These are phyloP conservation scores for Agonopterix alstromeriana DNA, from an alignment of 2,888 invertebrate species.

Conservation along the genomic window DNA sequence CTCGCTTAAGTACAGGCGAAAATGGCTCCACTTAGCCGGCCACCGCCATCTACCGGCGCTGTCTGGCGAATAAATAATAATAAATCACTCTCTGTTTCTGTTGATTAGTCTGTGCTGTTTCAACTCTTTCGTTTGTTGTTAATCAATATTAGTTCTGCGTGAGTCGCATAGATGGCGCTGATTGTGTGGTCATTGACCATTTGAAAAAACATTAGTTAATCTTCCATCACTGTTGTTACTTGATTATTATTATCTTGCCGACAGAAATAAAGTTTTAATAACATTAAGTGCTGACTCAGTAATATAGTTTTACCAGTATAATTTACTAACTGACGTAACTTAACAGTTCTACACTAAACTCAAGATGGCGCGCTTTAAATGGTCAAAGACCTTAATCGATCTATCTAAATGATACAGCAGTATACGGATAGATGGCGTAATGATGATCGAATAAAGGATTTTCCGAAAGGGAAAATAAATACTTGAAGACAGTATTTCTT, in stretches of 20 bases:
- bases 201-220: not conserved
- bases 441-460: too few species aligned
- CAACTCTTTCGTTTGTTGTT: constrained; percentile 1
- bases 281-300: too few species aligned
- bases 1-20: constrained; percentile 48
- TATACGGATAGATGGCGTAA: too few species aligned
- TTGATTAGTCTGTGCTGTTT: constrained; percentile 33
- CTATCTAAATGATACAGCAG: too few species aligned
- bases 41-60: constrained; percentile 52
- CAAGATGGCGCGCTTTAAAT: constrained; percentile 33
- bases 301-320: too few species aligned
- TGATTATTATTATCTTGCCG: not conserved
- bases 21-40: constrained; percentile 59
- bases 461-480: too few species aligned
- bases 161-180: not conserved
- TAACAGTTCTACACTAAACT: constrained; percentile 1
- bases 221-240: not conserved
- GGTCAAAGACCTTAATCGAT: constrained; percentile 24
- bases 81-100: constrained; percentile 40
- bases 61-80: constrained; percentile 30
- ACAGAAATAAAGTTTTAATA: not conserved
- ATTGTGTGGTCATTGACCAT: not conserved
- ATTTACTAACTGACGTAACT: too few species aligned
- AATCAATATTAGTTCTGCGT: not conserved
- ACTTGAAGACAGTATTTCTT: too few species aligned